These are phyloP conservation scores for Desmophyllum pertusum DNA, from an alignment of 92 coral and sea anemone species.

Conservation along the genomic window DNA sequence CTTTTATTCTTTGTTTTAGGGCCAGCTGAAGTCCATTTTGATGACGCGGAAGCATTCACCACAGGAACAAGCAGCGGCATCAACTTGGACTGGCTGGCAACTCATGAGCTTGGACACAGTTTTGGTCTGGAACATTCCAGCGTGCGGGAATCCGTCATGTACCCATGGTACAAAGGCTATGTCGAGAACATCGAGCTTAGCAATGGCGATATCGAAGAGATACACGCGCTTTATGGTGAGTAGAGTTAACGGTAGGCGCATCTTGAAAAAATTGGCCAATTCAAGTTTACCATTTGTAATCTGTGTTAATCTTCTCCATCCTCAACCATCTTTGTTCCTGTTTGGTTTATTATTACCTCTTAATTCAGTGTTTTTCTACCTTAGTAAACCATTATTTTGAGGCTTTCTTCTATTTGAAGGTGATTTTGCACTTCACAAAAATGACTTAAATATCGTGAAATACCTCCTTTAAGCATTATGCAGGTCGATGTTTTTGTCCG, in stretches of 20 bases:
- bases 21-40: slow-evolving; percentile 65
- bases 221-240: slow-evolving; percentile 66
- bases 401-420: no score
- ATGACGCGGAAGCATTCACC: slow-evolving; percentile 64
- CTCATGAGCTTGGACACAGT: slow-evolving; percentile 86
- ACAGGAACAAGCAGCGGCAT: slow-evolving; percentile 39
- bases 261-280: no score
- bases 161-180: slow-evolving; percentile 82
- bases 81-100: slow-evolving; percentile 81
- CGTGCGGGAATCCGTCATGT: slow-evolving; percentile 73
- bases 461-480: neutral
- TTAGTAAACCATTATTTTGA: no score
- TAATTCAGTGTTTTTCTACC: no score
- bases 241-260: no score
- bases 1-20: neutral
- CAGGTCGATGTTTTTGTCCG: neutral
- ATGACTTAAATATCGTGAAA: no score
- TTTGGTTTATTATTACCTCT: no score
- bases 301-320: no score
- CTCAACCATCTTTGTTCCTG: no score
- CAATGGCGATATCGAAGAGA: slow-evolving; percentile 55
- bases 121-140: slow-evolving; percentile 73
- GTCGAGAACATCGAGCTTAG: slow-evolving; percentile 56
- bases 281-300: no score
- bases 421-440: no score